Evolutionary conservation across 2,888 invertebrate genomes (phyloP).

Genomic region (Penaeus monodon): DNA sequence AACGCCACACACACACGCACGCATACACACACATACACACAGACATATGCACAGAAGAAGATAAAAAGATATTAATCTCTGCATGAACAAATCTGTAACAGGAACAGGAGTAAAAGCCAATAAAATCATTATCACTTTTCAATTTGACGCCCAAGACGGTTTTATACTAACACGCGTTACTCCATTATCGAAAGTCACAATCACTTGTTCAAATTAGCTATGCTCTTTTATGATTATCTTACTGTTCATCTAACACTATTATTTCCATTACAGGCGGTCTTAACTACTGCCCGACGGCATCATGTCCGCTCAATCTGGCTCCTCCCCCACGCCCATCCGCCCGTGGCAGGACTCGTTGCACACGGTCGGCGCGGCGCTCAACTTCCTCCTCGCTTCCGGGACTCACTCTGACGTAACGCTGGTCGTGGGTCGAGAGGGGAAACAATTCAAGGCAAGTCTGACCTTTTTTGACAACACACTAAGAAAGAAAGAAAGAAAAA

Average conservation of each 20-base stretch:
- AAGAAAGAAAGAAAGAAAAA: background rate
- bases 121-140: no score
- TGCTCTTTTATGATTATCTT: background rate
- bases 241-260: background rate
- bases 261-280: background rate
- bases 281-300: background rate
- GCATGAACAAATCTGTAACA: no score
- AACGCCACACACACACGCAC: background rate
- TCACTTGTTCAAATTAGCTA: background rate
- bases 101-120: no score
- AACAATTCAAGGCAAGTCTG: slow-evolving; percentile 47
- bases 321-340: background rate
- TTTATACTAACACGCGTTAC: no score
- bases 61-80: no score
- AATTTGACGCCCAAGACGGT: no score
- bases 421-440: slow-evolving; percentile 49
- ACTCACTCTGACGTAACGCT: slow-evolving; percentile 54
- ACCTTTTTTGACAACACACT: background rate
- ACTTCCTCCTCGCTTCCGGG: slow-evolving; percentile 45
- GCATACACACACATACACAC: slow-evolving; percentile 5
- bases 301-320: slow-evolving; percentile 33
- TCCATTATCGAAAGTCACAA: no score
- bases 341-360: slow-evolving; percentile 53
- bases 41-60: slow-evolving; percentile 20
- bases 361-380: slow-evolving; percentile 31